Conservation (phyloP, 2,888 invertebrate species). For the Pharmacophagus antenor region DNA sequence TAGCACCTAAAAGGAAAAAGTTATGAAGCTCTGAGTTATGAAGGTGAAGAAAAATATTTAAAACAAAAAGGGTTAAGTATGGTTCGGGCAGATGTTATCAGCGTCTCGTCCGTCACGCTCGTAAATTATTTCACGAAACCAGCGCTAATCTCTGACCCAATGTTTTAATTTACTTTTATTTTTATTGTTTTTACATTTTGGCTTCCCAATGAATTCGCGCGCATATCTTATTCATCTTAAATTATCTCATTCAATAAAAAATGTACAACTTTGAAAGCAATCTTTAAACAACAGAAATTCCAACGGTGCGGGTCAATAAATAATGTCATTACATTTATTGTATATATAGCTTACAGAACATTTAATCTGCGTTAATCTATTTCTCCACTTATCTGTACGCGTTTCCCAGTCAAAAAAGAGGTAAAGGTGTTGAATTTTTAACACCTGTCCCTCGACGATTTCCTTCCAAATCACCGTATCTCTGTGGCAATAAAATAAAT, state of each 20-base stretch:
- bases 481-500: conserved; percentile 79
- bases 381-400: conserved; percentile 65
- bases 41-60: conserved; percentile 68
- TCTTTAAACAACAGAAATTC: conserved; percentile 57
- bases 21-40: conserved; percentile 79
- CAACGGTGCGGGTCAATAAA: conserved; percentile 54
- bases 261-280: conserved; percentile 49
- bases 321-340: conserved; percentile 59
- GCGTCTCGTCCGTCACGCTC: conserved; percentile 77
- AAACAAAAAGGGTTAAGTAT: conserved; percentile 78
- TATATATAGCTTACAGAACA: conserved; percentile 65
- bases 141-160: conserved; percentile 73
- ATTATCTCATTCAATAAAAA: conserved; percentile 51
- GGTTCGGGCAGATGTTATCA: conserved; percentile 76
- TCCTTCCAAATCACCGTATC: conserved; percentile 78
- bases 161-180: conserved; percentile 76
- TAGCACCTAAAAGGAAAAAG: conserved; percentile 66
- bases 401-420: conserved; percentile 61
- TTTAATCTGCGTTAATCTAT: conserved; percentile 67
- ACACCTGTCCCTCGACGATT: conserved; percentile 78
- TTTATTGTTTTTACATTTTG: conserved; percentile 53
- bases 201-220: conserved; percentile 62
- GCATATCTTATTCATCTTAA: conserved; percentile 60
- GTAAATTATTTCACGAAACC: conserved; percentile 79
- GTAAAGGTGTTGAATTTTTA: conserved; percentile 77